Evolutionary conservation across 2,797 vertebrate genomes (phyloP), one percentile per base, ranked within the genome.

Genomic region (Hoplostethus mediterraneus): DNA sequence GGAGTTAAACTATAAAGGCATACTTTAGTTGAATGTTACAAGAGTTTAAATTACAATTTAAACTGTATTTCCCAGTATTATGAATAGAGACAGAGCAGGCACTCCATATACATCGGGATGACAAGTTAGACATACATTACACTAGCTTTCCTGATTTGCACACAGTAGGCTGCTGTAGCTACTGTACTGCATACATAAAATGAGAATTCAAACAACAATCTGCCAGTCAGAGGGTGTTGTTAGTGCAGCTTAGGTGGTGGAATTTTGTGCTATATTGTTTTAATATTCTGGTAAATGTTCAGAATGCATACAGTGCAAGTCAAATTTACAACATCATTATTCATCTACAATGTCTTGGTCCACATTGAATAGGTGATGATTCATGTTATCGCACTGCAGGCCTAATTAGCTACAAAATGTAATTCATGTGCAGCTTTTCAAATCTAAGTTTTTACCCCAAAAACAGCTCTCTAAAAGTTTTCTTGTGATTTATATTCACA

Each of bases 41-140:
- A 28, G 28, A 28, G 28, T 28, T 28, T 28, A 28, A 28, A 36
- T 8, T 36, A 36, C 11, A 45, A 14, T 45, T 45, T 14, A 14
- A 45, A 45, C 12, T 45, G 12, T 45, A 13, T 5, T 14, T 45
- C 44, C 44, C 44, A 1, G 44, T 13, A 69, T 79, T 76, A 82
- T 75, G 64, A 82, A 72, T 51, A 59, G 71, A 67, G 75, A 67
- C 75, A 71, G 28, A 28, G 12, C 17, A 33, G 51, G 25, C 48
- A 65, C 59, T 65, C 59, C 66, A 65, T 44, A 70, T 79, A 70
- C 65, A 60, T 75, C 71, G 71, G 65, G 58, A 67, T 75, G 63
- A 64, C 55, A 58, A 71, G 59, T 77, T 70, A 61, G 17, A 45
- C 42, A 49, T 49, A 45, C 7, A 49, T n/a, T 49, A 31, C 12